A percentile compares a stretch with the other conserved stretches of the same genome.
Conservation (phyloP, 2,888 invertebrate species). For the Troides helena region DNA sequence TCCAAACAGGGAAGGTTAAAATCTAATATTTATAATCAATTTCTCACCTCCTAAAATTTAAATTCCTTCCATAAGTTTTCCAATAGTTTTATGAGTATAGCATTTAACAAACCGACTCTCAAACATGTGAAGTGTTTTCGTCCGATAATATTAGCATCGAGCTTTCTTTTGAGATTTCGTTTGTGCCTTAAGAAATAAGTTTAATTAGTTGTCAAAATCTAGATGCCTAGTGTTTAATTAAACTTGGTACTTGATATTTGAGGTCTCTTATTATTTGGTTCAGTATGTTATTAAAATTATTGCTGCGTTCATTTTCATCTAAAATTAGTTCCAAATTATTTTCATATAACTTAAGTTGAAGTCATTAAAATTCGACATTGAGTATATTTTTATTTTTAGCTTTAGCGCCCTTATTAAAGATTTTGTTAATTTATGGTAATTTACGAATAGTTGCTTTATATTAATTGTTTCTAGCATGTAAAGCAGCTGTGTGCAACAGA, state of each 20-base stretch:
- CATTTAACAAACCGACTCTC: neutral
- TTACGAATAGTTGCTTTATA: too few relatives aligned
- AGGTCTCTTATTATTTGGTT: constrained; percentile 3
- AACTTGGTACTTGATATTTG: constrained; percentile 48
- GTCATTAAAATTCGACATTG: neutral
- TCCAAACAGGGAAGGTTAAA: neutral
- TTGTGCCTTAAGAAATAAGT: constrained; percentile 71
- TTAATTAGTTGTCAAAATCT: constrained; percentile 66
- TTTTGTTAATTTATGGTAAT: too few relatives aligned
- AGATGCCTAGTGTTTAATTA: constrained; percentile 69
- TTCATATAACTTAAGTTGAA: constrained; percentile 11
- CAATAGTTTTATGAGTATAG: too few relatives aligned
- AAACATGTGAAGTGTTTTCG: neutral
- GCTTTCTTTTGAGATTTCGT: constrained; percentile 63
- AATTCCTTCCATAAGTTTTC: neutral
- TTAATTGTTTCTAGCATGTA: too few relatives aligned
- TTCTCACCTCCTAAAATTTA: neutral
- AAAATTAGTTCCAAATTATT: constrained; percentile 22
- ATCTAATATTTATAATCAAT: neutral
- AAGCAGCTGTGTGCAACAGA: too few relatives aligned
- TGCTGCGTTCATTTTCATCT: constrained; percentile 6
- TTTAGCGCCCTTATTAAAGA: neutral
- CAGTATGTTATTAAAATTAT: constrained; percentile 20
- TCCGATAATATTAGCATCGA: constrained; percentile 42
- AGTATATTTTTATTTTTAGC: neutral